Conservation (phyloP, 1,140 invertebrate genomes). For the Dysdera silvatica region DNA sequence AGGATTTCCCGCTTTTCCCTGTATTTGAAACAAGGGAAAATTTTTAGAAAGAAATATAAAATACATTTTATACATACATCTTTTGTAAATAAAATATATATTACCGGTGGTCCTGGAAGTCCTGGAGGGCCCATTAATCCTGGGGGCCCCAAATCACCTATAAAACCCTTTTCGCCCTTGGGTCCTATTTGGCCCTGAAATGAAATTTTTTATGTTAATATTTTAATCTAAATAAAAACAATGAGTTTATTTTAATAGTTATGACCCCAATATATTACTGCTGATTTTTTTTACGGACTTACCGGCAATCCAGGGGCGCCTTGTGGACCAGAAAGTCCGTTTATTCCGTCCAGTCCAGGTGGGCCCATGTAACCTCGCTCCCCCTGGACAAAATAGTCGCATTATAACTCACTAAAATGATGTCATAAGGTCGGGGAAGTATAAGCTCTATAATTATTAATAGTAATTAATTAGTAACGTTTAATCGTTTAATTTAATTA, state of each 20-base stretch:
- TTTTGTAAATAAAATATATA: too few species aligned
- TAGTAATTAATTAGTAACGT: too few species aligned
- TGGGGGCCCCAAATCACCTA: conserved; percentile 77
- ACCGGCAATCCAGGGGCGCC: conserved; percentile 53
- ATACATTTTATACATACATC: too few species aligned
- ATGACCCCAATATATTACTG: not conserved
- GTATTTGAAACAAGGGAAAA: conserved; percentile 34
- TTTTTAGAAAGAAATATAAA: too few species aligned
- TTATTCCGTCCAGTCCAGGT: conserved; percentile 26
- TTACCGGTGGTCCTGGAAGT: conserved; percentile 56
- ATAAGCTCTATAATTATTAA: too few species aligned
- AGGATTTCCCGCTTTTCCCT: conserved; percentile 78
- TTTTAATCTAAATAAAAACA: conserved; percentile 22
- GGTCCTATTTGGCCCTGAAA: conserved; percentile 65
- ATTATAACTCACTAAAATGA: not conserved
- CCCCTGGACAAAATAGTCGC: conserved; percentile 33
- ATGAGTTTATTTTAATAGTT: conserved; percentile 28
- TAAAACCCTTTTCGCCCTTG: conserved; percentile 70
- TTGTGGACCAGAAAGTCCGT: conserved; percentile 29
- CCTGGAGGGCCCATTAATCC: conserved; percentile 78
- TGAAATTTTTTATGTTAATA: conserved; percentile 24
- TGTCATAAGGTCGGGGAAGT: too few species aligned
- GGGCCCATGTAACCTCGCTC: conserved; percentile 44
- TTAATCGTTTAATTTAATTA: too few species aligned
- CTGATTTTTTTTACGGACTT: conserved; percentile 36